These are phyloP conservation scores for Crossaster papposus DNA, from an alignment of 53 echinoderm and acorn worm genomes.

Conservation along the genomic window DNA sequence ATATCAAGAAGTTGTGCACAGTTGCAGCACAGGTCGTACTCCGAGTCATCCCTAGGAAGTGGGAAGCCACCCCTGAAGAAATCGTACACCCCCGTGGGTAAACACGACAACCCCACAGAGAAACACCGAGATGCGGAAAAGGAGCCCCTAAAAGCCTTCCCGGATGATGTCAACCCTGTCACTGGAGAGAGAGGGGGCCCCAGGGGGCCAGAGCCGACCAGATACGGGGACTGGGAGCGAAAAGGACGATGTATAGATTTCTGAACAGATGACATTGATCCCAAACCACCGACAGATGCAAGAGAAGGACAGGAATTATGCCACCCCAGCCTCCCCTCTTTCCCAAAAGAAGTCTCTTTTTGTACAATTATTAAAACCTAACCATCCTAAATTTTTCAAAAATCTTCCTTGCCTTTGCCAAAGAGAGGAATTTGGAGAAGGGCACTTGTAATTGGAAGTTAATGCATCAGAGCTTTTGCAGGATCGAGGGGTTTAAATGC, in stretches of 20 bases:
- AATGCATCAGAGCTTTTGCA: too few species aligned
- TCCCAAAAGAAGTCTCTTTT: too few species aligned
- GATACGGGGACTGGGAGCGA: constrained; percentile 98
- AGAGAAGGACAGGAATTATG: too few species aligned
- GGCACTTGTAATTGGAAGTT: too few species aligned
- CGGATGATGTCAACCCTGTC: constrained; percentile 85
- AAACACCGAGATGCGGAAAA: constrained; percentile 85
- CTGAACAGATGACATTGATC: constrained; percentile 40
- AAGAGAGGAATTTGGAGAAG: too few species aligned
- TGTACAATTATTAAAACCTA: too few species aligned
- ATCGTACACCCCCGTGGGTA: constrained; percentile 86
- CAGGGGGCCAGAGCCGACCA: constrained; percentile 89
- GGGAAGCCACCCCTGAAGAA: constrained; percentile 81
- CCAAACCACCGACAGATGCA: too few species aligned
- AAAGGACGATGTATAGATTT: constrained; percentile 96
- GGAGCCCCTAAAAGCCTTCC: constrained; percentile 84
- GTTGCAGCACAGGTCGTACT: constrained; percentile 5
- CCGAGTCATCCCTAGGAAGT: constrained; percentile 34
- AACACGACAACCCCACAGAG: constrained; percentile 74
- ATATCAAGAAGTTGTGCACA: background rate
- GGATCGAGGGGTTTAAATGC: too few species aligned
- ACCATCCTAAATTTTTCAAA: too few species aligned
- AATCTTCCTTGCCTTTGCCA: too few species aligned
- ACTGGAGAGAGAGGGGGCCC: constrained; percentile 98
- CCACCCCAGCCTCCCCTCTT: too few species aligned